Conservation (phyloP, 1,140 invertebrate species). For the Bombus waltoni region DNA sequence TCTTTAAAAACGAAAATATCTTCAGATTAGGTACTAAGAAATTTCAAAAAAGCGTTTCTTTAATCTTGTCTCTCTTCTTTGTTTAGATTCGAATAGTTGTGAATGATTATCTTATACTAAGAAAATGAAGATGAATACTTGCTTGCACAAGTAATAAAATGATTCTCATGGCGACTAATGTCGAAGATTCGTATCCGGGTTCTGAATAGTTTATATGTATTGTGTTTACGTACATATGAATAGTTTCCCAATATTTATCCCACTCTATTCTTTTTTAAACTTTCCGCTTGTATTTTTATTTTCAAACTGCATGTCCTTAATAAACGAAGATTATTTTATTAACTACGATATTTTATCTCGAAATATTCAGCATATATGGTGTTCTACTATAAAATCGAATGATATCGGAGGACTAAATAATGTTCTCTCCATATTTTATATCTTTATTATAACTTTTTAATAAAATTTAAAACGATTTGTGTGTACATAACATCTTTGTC, state of each 20-base stretch:
- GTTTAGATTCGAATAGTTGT: neutral
- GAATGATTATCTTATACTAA: neutral
- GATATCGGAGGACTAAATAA: neutral
- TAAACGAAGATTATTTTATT: neutral
- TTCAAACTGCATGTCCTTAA: too few species aligned
- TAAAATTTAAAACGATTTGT: neutral
- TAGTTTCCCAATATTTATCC: neutral
- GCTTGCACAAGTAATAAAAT: constrained; percentile 7
- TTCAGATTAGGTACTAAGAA: neutral
- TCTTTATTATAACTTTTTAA: neutral
- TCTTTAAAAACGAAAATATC: neutral
- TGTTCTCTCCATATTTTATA: neutral
- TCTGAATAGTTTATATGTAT: constrained; percentile 59
- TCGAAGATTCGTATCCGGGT: constrained; percentile 63
- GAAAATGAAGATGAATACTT: constrained; percentile 21
- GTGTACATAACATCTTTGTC: neutral
- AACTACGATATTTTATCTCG: neutral
- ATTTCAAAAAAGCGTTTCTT: neutral
- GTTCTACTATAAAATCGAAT: neutral
- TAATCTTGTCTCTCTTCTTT: neutral
- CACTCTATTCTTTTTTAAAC: neutral
- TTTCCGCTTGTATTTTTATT: neutral
- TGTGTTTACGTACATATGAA: constrained; percentile 17
- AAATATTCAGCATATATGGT: neutral
- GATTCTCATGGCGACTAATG: constrained; percentile 36